phyloP scores from a whole-genome alignment of 2,113 vertebrate species.

The Nothoprocta perdicaria region DNA sequence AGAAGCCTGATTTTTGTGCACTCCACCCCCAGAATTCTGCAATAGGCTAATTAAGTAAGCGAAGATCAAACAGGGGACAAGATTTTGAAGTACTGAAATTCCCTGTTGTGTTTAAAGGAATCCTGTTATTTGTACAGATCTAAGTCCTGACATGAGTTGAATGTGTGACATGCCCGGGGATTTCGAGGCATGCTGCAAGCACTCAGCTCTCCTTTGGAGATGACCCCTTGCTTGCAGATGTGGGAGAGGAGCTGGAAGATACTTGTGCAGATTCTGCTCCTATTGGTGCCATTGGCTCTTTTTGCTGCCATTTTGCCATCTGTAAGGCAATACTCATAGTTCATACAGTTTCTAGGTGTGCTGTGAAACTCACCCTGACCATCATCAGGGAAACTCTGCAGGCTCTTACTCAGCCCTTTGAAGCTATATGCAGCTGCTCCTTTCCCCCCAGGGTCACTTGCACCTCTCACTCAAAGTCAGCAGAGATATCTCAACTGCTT shows the following conservation, averaged over 20 bases:
- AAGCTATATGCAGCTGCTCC: neutral
- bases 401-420: neutral
- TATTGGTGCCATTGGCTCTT: neutral
- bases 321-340: neutral
- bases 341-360: neutral
- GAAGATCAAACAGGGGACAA: neutral
- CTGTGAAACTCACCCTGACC: neutral
- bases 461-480: neutral
- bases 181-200: neutral
- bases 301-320: neutral
- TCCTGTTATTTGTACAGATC: neutral
- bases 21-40: neutral
- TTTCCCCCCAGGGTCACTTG: neutral
- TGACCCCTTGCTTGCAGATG: neutral
- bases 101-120: neutral
- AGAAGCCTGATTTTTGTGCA: neutral
- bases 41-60: neutral
- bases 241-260: neutral
- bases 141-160: neutral
- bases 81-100: neutral
- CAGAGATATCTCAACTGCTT: neutral
- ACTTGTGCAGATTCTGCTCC: neutral
- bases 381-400: accelerated
- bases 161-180: neutral
- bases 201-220: neutral